Conservation (phyloP, 2,888 invertebrate genomes). For the Archips crataeganus region DNA sequence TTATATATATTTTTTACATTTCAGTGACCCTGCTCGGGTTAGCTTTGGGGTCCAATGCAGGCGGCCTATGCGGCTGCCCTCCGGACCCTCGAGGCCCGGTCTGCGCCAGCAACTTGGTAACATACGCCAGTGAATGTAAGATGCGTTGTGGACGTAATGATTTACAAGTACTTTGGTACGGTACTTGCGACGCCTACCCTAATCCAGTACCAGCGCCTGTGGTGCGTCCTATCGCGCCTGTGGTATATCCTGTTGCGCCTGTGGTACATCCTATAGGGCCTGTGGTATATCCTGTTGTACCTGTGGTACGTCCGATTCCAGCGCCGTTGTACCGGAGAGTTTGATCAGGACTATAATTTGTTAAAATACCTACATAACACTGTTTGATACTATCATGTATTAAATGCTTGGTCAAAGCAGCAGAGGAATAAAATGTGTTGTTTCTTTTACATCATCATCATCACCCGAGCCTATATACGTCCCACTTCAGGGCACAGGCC, state of each 20-base stretch:
- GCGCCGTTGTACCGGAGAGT: too few relatives aligned
- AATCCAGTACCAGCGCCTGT: background rate
- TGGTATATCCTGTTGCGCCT: background rate
- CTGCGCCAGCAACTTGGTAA: constrained; percentile 47
- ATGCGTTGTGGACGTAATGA: constrained; percentile 32
- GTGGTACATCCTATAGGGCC: too few relatives aligned
- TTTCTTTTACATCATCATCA: background rate
- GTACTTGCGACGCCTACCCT: constrained; percentile 37
- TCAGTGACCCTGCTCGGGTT: background rate
- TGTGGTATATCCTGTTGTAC: too few relatives aligned
- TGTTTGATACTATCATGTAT: too few relatives aligned
- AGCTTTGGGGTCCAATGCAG: background rate
- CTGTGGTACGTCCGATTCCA: too few relatives aligned
- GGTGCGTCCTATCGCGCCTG: background rate
- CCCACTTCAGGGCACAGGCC: too few relatives aligned
- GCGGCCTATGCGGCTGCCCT: constrained; percentile 32
- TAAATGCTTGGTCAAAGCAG: too few relatives aligned
- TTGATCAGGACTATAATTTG: too few relatives aligned
- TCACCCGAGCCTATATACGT: too few relatives aligned
- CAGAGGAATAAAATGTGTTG: too few relatives aligned
- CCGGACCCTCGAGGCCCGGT: constrained; percentile 29
- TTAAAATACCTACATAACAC: too few relatives aligned
- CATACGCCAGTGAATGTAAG: constrained; percentile 45
- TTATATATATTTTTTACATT: background rate
- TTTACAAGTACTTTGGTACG: constrained; percentile 39